These are phyloP conservation scores for Micrasema minimum DNA, from an alignment of 1,140 invertebrate species.

Conservation along the genomic window DNA sequence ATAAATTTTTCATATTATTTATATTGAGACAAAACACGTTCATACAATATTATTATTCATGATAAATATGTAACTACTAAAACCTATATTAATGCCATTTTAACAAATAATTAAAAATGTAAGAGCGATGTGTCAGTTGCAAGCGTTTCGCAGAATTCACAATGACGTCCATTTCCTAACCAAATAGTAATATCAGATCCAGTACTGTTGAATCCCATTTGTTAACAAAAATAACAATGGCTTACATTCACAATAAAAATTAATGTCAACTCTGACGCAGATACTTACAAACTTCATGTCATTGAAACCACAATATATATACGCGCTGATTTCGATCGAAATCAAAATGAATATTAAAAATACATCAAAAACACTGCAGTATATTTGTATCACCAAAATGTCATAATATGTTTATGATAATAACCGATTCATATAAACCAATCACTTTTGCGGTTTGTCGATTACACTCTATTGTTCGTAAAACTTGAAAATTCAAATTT, in stretches of 20 bases:
- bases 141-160: conserved; percentile 18
- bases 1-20: conserved; percentile 4
- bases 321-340: neutral
- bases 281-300: conserved; percentile 24
- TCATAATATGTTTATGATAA: neutral
- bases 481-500: conserved; percentile 2
- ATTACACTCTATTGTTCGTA: conserved; percentile 7
- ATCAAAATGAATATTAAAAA: neutral
- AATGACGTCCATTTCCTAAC: conserved; percentile 19
- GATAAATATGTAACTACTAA: neutral
- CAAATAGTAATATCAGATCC: neutral
- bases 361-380: neutral
- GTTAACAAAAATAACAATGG: conserved; percentile 20
- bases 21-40: neutral
- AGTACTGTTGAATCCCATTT: neutral
- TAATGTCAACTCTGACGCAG: conserved; percentile 16
- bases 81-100: neutral
- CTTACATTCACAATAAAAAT: conserved; percentile 6
- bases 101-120: neutral
- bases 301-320: conserved; percentile 17
- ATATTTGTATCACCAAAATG: neutral
- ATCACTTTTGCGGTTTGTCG: neutral
- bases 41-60: neutral
- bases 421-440: neutral
- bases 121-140: neutral